Base-by-base conservation (phyloP, 2,888 invertebrate species). In the Trachelus iudaicus region DNA sequence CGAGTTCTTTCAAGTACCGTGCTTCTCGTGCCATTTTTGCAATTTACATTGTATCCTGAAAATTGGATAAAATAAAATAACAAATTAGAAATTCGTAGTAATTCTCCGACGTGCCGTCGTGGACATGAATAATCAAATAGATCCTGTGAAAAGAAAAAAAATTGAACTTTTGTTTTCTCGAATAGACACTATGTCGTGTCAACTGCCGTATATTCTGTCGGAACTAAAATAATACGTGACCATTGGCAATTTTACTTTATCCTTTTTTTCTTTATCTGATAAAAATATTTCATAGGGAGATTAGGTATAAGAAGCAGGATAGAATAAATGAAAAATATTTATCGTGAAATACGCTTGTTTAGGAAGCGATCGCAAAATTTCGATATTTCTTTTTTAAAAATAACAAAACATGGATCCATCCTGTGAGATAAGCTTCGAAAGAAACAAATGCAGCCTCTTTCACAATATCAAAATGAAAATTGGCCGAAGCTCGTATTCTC, bases 311-410 rank as follows among this genome's bases (percentile, higher is more conserved):
- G 2, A 40, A 15, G 6, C 6, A 15, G 6, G 40, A 15, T 15
- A 15, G 1, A 40, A 40, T 15, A 2, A 6, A 15, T 40, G 15
- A 40, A 15, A 40, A 40, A 15, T 40, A 40, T 40, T 40, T 40
- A 15, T 15, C 4, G 6, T 40, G 0, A 1, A 4, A 15, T 6
- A 15, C 15, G 15, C 6, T 15, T 40, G 40, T 15, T 40, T 40
- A 15, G 40, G 6, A 73, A 35, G 69, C 15, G 73, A 68, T 68
- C n/a, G 34, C 40, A 75, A 73, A 73, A 69, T 56, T 77, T 31
- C 40, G 37, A 73, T 69, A 76, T 73, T 1, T 34, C 74, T 73
- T 76, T 78, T 75, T 69, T 74, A 78, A 78, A 71, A 35, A 76
- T 35, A 12, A 79, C n/a, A n/a, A n/a, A n/a, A n/a, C n/a, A n/a